phyloP scores from a whole-genome alignment of 2,113 vertebrate species.

The Pangasianodon gigas region DNA sequence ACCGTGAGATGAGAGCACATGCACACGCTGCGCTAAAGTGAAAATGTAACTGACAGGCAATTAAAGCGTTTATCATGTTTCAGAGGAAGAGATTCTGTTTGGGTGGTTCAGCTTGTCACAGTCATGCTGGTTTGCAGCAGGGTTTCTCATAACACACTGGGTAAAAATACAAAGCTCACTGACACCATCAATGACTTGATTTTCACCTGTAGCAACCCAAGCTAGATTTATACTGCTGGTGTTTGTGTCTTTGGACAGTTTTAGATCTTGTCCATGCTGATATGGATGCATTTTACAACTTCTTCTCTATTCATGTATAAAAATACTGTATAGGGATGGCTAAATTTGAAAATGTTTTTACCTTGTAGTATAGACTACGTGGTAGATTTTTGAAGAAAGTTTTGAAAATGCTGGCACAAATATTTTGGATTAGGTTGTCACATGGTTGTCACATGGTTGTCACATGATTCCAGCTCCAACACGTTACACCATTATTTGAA shows the following conservation, averaged over 20 bases:
- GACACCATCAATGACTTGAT: not conserved
- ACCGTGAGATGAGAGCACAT: not conserved
- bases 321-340: not conserved
- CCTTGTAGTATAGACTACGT: not conserved
- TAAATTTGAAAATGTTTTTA: not conserved
- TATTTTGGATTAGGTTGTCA: not conserved
- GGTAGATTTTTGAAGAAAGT: not conserved
- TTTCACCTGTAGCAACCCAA: not conserved
- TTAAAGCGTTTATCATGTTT: constrained; percentile 30
- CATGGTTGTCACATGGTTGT: too few species aligned
- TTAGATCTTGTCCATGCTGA: not conserved
- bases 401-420: too few species aligned
- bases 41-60: constrained; percentile 7
- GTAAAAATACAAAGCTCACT: not conserved
- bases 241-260: not conserved
- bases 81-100: not conserved
- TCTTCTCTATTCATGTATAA: not conserved
- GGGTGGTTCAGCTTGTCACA: constrained; percentile 20
- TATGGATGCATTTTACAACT: not conserved
- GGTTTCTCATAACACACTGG: constrained; percentile 11
- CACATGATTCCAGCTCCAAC: not conserved
- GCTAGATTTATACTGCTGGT: not conserved
- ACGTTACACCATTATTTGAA: not conserved
- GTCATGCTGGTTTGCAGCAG: constrained; percentile 10
- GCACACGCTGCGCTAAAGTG: constrained; percentile 9